phyloP scores from a whole-genome alignment of 2,888 invertebrate species.

The Pollenia labialis region DNA sequence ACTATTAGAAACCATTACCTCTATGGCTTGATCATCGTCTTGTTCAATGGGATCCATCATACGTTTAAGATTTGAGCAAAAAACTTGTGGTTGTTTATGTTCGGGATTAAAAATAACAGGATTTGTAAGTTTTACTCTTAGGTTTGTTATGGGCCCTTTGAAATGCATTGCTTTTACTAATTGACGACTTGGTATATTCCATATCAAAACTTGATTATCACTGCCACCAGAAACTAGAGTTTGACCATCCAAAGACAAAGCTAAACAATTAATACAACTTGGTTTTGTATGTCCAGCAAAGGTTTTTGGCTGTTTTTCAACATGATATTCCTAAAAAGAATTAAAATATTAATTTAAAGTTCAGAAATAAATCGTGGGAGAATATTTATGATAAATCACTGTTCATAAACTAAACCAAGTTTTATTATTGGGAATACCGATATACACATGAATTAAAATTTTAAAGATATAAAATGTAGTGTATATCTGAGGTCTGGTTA shows the following conservation, averaged over 20 bases:
- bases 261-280: constrained; percentile 88
- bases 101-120: constrained; percentile 87
- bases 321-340: constrained; percentile 85
- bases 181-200: constrained; percentile 92
- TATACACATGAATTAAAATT: no score
- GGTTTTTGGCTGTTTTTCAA: constrained; percentile 85
- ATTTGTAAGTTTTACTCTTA: constrained; percentile 87
- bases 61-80: constrained; percentile 87
- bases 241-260: constrained; percentile 89
- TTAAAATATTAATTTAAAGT: no score
- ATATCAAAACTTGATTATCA: constrained; percentile 90
- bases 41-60: constrained; percentile 85
- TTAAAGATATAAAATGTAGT: no score
- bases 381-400: no score
- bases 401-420: no score
- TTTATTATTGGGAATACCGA: no score
- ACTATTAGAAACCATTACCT: constrained; percentile 81
- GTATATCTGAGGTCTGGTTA: no score
- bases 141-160: constrained; percentile 90
- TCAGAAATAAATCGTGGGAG: no score
- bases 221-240: constrained; percentile 90
- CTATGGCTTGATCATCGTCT: constrained; percentile 82
- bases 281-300: constrained; percentile 88
- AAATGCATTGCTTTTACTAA: constrained; percentile 89
- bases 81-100: constrained; percentile 85